A percentile compares a stretch with the other conserved stretches of the same genome.
Conservation (phyloP, 2,113 vertebrate genomes). For the Chloebia gouldiae region DNA sequence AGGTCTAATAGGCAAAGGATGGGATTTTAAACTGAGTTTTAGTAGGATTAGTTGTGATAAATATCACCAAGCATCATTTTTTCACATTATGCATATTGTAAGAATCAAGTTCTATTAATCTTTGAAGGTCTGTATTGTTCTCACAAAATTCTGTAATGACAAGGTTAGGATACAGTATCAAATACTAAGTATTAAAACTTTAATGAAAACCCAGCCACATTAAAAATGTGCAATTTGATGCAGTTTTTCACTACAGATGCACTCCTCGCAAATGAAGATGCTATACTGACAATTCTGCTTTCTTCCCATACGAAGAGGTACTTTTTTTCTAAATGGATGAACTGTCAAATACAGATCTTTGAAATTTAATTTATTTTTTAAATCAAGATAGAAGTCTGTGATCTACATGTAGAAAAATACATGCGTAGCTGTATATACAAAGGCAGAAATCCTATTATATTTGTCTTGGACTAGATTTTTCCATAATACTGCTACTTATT, state of each 20-base stretch:
- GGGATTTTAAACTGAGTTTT: neutral
- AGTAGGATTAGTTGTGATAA: neutral
- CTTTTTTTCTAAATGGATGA: neutral
- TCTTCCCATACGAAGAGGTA: neutral
- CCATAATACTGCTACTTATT: neutral
- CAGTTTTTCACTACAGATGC: neutral
- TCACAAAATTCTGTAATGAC: neutral
- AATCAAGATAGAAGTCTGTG: neutral
- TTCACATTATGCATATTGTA: neutral
- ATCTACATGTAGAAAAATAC: neutral
- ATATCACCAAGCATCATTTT: neutral
- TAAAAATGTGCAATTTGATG: neutral
- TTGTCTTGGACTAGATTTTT: neutral
- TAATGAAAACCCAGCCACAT: neutral
- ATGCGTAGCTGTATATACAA: neutral
- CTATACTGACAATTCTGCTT: neutral
- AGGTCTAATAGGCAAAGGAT: neutral
- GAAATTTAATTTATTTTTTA: neutral
- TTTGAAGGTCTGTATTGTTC: neutral
- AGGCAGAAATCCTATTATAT: neutral
- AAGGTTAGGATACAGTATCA: neutral
- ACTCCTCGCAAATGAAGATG: neutral
- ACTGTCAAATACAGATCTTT: neutral
- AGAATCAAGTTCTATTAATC: neutral
- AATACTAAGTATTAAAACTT: neutral